Evolutionary conservation across 2,888 invertebrate species (phyloP), one percentile per base, ranked within the genome.

Genomic region (Philaethria dido): DNA sequence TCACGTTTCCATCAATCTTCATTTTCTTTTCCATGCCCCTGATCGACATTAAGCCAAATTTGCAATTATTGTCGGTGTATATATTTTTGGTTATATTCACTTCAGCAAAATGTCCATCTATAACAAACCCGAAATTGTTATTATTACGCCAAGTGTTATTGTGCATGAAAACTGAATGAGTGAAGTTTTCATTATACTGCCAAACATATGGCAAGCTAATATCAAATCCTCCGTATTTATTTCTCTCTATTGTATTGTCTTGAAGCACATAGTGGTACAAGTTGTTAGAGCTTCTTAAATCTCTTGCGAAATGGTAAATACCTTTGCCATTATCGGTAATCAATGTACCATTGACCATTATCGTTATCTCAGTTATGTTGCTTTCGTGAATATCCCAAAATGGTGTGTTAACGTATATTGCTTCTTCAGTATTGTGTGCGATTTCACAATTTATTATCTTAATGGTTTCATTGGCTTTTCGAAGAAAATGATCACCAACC

Each of bases 11-110:
- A 77, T 95, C 95, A 66, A 99, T 96, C 68, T 95, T 94, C 87
- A 99, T 94, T 77, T 97, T 96, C 88, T 99, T 99, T 85, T 99
- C 99, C 98, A 99, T 99, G 9, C 99, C 99, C 69, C 95, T 94
- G 29, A 98, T 92, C 0, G 96, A 94, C 14, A 99, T 93, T 36
- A 98, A 86, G 0, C 98, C 97, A 14, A 92, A 93, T 75, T 95
- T 95, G 77, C 99, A 99, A 42, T 92, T 89, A 80, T 99, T 99
- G 66, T 96, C 95, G 1, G 95, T 94, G 80, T 99, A 99, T 6
- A 94, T 89, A 83, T 98, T 99, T 64, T 95, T 95, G 0, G 97
- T 96, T 39, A 99, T 95, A 78, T 98, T 98, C 0, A 99, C 95
- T 70, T 95, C 95, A 0, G 98, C 96, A 84, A 97, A 99, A 85